A percentile compares a stretch with the other conserved stretches of the same genome.
These are phyloP conservation scores for Sebastes ruberrimus DNA, from an alignment of 2,797 vertebrate species.

Conservation along the genomic window DNA sequence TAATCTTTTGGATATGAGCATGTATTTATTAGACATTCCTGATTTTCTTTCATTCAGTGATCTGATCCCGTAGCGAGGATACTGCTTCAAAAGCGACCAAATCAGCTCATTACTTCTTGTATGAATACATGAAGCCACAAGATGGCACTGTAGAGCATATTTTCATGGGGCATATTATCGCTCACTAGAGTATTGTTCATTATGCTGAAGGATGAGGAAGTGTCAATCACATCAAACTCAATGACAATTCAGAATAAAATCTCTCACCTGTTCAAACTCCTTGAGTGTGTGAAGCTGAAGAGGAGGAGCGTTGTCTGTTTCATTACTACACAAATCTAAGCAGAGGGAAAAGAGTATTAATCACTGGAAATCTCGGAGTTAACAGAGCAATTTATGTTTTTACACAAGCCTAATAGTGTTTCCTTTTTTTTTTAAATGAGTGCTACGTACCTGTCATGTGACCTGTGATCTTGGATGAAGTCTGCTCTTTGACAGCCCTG, in stretches of 20 bases:
- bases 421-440: not conserved
- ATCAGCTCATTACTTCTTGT: not conserved
- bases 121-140: constrained; percentile 16
- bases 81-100: not conserved
- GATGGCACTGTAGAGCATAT: constrained; percentile 15
- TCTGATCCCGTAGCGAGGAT: not conserved
- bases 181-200: not conserved
- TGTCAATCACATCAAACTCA: not conserved
- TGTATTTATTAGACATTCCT: not conserved
- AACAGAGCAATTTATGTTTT: not conserved
- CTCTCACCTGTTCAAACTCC: constrained; percentile 92
- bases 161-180: not conserved
- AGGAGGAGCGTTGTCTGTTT: constrained; percentile 82
- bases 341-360: not conserved
- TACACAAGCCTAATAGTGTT: accelerated
- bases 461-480: constrained; percentile 71
- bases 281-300: constrained; percentile 91
- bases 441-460: constrained; percentile 77
- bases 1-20: not conserved
- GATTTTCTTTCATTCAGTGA: not conserved
- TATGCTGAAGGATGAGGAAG: not conserved
- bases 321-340: constrained; percentile 81
- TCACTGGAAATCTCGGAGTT: not conserved
- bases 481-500: constrained; percentile 64
- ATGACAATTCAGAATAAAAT: not conserved